These are phyloP conservation scores for Pachyramphus minor DNA, from an alignment of 2,113 vertebrate genomes.

Conservation along the genomic window DNA sequence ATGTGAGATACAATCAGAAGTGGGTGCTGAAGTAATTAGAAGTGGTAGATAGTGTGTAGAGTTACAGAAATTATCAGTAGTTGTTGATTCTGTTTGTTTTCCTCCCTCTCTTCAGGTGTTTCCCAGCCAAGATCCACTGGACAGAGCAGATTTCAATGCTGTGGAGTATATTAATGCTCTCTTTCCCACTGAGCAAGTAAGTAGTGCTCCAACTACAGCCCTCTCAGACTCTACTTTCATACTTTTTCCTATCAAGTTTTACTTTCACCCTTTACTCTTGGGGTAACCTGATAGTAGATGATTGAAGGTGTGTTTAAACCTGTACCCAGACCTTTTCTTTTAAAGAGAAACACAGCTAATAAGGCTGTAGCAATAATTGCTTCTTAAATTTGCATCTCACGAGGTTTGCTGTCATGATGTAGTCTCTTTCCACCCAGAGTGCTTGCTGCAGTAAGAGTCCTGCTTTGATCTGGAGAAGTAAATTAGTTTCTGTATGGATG, in stretches of 20 bases:
- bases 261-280: background rate
- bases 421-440: background rate
- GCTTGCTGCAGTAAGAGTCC: background rate
- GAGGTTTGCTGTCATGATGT: background rate
- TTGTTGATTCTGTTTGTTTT: background rate
- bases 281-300: background rate
- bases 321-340: background rate
- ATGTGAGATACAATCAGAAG: background rate
- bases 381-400: background rate
- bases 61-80: background rate
- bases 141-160: conserved; percentile 95
- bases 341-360: background rate
- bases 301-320: background rate
- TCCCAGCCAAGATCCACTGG: conserved; percentile 94
- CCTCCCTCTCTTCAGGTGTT: conserved; percentile 81
- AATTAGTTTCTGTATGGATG: background rate
- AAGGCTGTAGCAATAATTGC: background rate
- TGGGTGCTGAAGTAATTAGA: background rate
- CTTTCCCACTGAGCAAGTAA: conserved; percentile 96
- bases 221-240: background rate
- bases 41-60: background rate
- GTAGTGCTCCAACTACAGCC: background rate
- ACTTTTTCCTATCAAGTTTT: background rate
- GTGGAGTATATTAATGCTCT: conserved; percentile 97
- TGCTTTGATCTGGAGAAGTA: background rate